Percentiles rank a stretch among this genome's conserved stretches.
These are phyloP conservation scores for Phasianus colchicus DNA, from an alignment of 2,113 vertebrate species.

Conservation along the genomic window DNA sequence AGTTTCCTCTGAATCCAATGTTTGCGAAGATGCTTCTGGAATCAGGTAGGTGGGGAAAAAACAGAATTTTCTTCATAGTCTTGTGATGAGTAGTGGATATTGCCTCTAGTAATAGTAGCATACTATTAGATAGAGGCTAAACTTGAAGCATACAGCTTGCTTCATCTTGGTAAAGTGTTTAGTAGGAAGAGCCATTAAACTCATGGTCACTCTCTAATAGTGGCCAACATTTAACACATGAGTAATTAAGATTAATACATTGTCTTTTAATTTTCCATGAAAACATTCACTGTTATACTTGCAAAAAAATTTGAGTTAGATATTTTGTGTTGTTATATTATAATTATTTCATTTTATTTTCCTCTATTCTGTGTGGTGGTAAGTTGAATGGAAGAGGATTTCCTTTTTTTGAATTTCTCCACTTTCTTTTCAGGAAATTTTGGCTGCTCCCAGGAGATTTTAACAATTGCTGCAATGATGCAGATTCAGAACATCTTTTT, in stretches of 20 bases:
- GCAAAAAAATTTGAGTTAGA: not conserved
- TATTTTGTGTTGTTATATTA: not conserved
- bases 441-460: slow-evolving; percentile 96
- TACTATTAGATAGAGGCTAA: not conserved
- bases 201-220: not conserved
- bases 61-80: not conserved
- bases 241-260: not conserved
- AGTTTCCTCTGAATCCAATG: slow-evolving; percentile 98
- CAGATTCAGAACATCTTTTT: slow-evolving; percentile 97
- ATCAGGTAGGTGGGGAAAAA: slow-evolving; percentile 78
- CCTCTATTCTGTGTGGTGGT: accelerated
- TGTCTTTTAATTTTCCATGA: not conserved
- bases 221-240: not conserved
- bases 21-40: slow-evolving; percentile 99
- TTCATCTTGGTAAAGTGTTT: not conserved
- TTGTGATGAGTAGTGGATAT: not conserved
- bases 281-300: not conserved
- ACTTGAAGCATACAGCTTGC: not conserved
- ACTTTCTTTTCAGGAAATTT: slow-evolving; percentile 85
- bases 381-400: not conserved
- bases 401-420: not conserved
- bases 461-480: slow-evolving; percentile 98
- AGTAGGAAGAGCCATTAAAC: not conserved
- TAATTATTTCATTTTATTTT: not conserved
- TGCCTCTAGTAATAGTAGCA: not conserved